Evolutionary conservation across 2,113 vertebrate genomes (phyloP), one percentile per base, ranked within the genome.

Genomic region (Burhinus oedicnemus): DNA sequence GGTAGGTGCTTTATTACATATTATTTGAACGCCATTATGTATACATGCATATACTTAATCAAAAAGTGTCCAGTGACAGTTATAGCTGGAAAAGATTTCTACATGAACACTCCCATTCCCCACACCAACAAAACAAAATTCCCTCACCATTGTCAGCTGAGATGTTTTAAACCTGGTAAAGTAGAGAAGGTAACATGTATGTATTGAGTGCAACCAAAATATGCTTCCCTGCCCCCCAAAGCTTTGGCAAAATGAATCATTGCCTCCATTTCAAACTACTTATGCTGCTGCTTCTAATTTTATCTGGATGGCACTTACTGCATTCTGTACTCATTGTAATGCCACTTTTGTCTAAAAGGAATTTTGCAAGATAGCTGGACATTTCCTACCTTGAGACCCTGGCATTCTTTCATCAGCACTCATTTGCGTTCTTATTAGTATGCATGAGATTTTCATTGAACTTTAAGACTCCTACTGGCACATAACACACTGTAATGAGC

Each of bases 361-460:
- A 95, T 97, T 97, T 95, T 90, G 90, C 74, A 97, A 97, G 93
- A 97, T 96, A 98, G 95, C 82, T 95, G 96, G 98, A 97, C 87
- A 95, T 97, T 98, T 98, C 97, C 97, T 97, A 97, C 95, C 93
- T 97, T 91, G 96, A 98, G 96, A 99, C 94, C 90, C 94, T 95
- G 7, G 27, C 87, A 96, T 98, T 98, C 95, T 98, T 98, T 98
- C 96, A 98, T 96, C 96, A 98, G 90, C 77, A 79, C 94, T 98
- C 96, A 99, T 99, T 98, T 99, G 97, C 98, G 99, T 98, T 97
- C 98, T 98, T 97, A 99, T 99, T 98, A 99, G 98, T 98, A 99
- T 99, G 98, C 98, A 99, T 98, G 98, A 98, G 98, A 98, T 99
- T 99, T 99, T 97, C 93, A 97, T 71, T 99, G 98, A 99, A 99